Conservation (phyloP, 2,888 invertebrate genomes). For the Neoitamus cyanurus region DNA sequence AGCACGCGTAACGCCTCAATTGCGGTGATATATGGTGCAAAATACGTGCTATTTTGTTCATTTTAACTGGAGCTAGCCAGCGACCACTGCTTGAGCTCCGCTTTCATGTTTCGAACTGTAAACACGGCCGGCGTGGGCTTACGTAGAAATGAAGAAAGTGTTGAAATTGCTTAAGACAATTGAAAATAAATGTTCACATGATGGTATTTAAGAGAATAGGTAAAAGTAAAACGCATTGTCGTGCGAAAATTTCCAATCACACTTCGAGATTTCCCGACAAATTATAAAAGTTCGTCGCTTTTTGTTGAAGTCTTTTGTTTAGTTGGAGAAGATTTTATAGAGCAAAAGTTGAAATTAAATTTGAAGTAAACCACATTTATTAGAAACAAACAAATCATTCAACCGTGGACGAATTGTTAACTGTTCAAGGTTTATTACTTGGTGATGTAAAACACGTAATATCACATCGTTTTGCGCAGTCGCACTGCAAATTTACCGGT, state of each 20-base stretch:
- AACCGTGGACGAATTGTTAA: too few species aligned
- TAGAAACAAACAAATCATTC: too few species aligned
- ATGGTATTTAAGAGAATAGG: background rate
- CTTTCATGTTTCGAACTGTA: background rate
- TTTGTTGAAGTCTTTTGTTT: constrained; percentile 34
- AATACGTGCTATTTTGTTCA: background rate
- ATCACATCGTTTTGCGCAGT: background rate
- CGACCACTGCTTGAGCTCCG: background rate
- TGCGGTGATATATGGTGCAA: background rate
- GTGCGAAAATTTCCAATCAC: background rate
- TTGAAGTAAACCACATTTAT: background rate
- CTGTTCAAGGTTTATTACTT: too few species aligned
- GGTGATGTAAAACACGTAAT: background rate
- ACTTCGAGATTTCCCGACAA: background rate
- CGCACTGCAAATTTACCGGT: background rate
- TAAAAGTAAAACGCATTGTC: background rate
- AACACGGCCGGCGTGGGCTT: background rate
- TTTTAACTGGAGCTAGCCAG: background rate
- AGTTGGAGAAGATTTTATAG: background rate
- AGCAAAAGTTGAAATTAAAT: background rate
- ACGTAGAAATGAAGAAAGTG: background rate
- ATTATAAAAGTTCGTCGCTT: constrained; percentile 21
- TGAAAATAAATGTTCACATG: constrained; percentile 5
- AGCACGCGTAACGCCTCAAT: background rate
- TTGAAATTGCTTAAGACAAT: background rate